Percentiles rank a stretch among this genome's conserved stretches.
Evolutionary conservation across 2,888 invertebrate species (phyloP).

Genomic region (Eupeodes luniger): DNA sequence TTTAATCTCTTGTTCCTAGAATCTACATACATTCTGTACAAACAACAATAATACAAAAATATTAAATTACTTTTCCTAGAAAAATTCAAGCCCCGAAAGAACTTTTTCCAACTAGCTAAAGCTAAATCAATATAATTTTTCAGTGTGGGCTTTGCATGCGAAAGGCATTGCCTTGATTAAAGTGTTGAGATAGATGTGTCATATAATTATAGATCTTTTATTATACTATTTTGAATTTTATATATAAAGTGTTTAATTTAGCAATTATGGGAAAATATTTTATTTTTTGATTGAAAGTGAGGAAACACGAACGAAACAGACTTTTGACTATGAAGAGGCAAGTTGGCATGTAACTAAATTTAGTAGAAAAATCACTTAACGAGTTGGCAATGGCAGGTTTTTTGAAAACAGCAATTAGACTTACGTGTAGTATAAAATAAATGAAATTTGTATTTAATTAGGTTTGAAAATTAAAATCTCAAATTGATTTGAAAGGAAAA

Average conservation of each 20-base stretch:
- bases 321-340: too few relatives aligned
- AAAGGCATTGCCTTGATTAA: neutral
- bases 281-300: neutral
- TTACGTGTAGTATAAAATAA: too few relatives aligned
- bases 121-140: neutral
- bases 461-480: too few relatives aligned
- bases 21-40: neutral
- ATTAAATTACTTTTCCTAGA: slow-evolving; percentile 28
- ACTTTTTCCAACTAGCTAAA: neutral
- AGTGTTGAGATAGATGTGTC: slow-evolving; percentile 1
- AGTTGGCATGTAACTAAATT: too few relatives aligned
- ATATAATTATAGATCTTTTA: slow-evolving; percentile 44
- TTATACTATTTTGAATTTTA: slow-evolving; percentile 2
- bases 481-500: too few relatives aligned
- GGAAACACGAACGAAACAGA: too few relatives aligned
- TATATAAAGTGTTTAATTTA: neutral
- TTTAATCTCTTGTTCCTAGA: neutral
- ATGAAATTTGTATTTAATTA: too few relatives aligned
- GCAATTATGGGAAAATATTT: slow-evolving; percentile 34
- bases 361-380: too few relatives aligned
- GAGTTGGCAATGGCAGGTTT: too few relatives aligned
- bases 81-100: slow-evolving; percentile 5
- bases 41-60: neutral
- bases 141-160: slow-evolving; percentile 14
- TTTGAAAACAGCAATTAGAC: too few relatives aligned